Evolutionary conservation across 1,140 invertebrate genomes (phyloP).

Genomic region (Diabrotica undecimpunctata): DNA sequence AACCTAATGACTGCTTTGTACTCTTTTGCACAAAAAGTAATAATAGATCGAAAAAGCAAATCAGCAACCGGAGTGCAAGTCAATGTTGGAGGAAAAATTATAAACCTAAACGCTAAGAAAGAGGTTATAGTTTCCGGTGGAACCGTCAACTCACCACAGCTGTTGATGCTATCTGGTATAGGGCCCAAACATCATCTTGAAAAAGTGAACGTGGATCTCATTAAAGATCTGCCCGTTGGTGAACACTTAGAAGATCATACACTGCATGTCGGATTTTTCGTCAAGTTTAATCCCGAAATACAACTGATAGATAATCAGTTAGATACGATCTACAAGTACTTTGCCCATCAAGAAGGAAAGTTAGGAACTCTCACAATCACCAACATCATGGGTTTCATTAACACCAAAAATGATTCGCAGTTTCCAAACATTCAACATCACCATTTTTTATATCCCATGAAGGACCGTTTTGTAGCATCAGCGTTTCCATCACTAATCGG

Average conservation of each 20-base stretch:
- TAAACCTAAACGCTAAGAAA: constrained; percentile 52
- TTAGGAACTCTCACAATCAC: constrained; percentile 30
- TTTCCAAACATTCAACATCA: constrained; percentile 28
- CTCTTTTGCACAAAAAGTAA: constrained; percentile 48
- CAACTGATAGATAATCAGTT: constrained; percentile 48
- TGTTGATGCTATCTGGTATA: constrained; percentile 67
- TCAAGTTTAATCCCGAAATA: constrained; percentile 21
- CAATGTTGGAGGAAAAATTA: constrained; percentile 36
- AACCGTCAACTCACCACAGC: constrained; percentile 60
- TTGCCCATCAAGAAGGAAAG: constrained; percentile 9
- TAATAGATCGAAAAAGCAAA: constrained; percentile 37
- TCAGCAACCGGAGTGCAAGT: constrained; percentile 32
- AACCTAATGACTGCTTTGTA: constrained; percentile 57
- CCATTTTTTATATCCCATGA: constrained; percentile 50
- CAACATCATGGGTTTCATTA: constrained; percentile 31
- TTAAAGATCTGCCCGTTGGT: constrained; percentile 60
- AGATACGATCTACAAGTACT: constrained; percentile 63
- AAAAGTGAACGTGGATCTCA: constrained; percentile 54
- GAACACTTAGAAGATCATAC: constrained; percentile 54
- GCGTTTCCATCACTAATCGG: constrained; percentile 13
- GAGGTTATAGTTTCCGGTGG: constrained; percentile 66
- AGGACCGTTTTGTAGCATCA: constrained; percentile 19
- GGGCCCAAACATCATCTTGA: constrained; percentile 65
- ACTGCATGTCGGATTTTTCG: constrained; percentile 14
- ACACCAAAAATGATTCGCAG: constrained; percentile 27